phyloP scores from a whole-genome alignment of 2,113 vertebrate genomes.

The Hypocryptadius cinnamomeus region DNA sequence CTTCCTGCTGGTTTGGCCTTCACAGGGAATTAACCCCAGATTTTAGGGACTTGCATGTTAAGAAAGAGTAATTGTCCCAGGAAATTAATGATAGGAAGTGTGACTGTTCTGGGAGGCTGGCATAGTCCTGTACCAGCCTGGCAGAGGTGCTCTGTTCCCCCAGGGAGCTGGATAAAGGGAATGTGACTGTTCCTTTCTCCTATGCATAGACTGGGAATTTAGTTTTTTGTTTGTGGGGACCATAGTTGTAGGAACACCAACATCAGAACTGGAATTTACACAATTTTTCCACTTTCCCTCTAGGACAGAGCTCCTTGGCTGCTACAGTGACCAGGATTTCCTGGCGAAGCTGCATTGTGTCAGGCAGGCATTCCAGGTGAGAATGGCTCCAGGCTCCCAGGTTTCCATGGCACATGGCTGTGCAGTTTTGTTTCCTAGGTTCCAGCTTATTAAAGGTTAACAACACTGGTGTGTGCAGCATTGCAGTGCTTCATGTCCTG shows the following conservation, averaged over 20 bases:
- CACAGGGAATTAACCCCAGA: not conserved
- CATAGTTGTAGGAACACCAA: not conserved
- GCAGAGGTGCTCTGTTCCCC: not conserved
- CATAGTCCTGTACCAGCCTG: not conserved
- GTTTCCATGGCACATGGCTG: fast-evolving
- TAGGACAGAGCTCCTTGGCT: slow-evolving; percentile 88
- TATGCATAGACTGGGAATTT: not conserved
- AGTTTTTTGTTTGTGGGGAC: not conserved
- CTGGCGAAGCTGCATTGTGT: slow-evolving; percentile 93
- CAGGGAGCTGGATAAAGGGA: not conserved
- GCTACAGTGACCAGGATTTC: slow-evolving; percentile 93
- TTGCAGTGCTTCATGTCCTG: not conserved
- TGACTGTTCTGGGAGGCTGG: not conserved
- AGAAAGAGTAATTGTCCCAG: not conserved
- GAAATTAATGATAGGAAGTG: not conserved
- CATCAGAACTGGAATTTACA: not conserved
- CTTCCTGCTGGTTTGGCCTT: not conserved
- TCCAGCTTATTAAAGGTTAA: not conserved
- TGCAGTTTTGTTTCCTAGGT: not conserved
- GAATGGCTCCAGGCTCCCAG: fast-evolving
- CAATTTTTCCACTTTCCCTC: not conserved
- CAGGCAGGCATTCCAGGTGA: slow-evolving; percentile 92
- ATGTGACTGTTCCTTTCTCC: not conserved
- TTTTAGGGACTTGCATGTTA: not conserved
- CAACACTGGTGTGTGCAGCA: not conserved